Base-by-base conservation (phyloP, 2,113 vertebrate genomes). In the Blennius ocellaris region DNA sequence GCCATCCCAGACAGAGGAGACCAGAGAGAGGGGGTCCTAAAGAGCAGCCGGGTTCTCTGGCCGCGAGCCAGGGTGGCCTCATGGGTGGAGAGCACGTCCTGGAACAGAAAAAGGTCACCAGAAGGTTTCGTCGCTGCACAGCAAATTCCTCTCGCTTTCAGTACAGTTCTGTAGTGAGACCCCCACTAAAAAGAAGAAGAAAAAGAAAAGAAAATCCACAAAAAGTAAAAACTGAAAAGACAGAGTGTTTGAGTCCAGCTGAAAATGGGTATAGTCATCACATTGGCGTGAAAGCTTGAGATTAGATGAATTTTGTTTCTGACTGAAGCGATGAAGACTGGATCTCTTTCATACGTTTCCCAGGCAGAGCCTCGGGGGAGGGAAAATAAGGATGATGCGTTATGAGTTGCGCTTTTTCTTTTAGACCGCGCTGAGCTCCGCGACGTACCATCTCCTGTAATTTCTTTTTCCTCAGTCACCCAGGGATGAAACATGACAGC, bases 371-470 rank as follows among this genome's bases (percentile, higher is more conserved):
- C 70, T 41, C 66, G 12, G 81, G 81, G 87, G 79, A 51, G 17
- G 43, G 43, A 72, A 74, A 73, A 90, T 89, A 82, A 70, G 80
- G 78, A 77, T 74, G 82, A 75, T 69, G 65, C 72, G 69, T 84
- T 66, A 73, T 50, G 56, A 76, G 67, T 73, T 76, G 48, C 15
- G 60, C 58, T 41, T 83, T 58, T 83, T 58, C 71, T 90, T 87
- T 85, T 69, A 58, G 84, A 72, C 82, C 57, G 11, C 80, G 66
- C 60, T 79, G 44, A 0, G n/a, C 54, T 57, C 61, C 50, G 64
- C 8, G 59, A 80, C 52, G 69, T 53, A 69, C 69, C 63, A 62
- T 69, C 71, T 48, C 47, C 62, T 61, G 56, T 59, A 69, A 83
- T 80, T 44, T 73, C 72, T 88, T 60, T 40, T 60, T 40, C 66